phyloP scores from a whole-genome alignment of 2,113 vertebrate genomes.

The Perca fluviatilis region DNA sequence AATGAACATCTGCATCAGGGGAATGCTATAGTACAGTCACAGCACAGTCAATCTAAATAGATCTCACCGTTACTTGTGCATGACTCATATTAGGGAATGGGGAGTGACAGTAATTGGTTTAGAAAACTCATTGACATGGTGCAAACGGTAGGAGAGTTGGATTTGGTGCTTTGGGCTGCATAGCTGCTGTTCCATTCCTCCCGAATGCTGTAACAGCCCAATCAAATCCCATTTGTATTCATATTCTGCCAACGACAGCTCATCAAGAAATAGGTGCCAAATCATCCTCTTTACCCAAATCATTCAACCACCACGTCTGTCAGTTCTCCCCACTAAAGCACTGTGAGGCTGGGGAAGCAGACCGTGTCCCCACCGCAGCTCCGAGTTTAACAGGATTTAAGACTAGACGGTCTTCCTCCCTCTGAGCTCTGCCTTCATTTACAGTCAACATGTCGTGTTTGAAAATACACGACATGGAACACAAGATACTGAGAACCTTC shows the following conservation, averaged over 20 bases:
- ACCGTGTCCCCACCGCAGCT: slow-evolving; percentile 53
- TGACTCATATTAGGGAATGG: slow-evolving; percentile 42
- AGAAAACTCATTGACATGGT: slow-evolving; percentile 59
- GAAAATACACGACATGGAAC: slow-evolving; percentile 46
- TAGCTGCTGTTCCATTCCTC: slow-evolving; percentile 6
- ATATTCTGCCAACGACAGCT: slow-evolving; percentile 62
- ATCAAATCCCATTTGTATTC: slow-evolving; percentile 63
- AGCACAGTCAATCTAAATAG: slow-evolving; percentile 42
- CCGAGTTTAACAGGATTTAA: slow-evolving; percentile 68
- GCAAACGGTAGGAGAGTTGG: slow-evolving; percentile 39
- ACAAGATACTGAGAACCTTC: slow-evolving; percentile 21
- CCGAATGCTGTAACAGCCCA: slow-evolving; percentile 46
- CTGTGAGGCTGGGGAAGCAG: slow-evolving; percentile 49
- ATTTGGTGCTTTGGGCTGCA: slow-evolving; percentile 34
- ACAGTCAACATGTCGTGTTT: slow-evolving; percentile 32
- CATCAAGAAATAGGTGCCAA: slow-evolving; percentile 60
- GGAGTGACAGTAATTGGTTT: slow-evolving; percentile 60
- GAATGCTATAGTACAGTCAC: slow-evolving; percentile 1
- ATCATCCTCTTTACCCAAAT: slow-evolving; percentile 55
- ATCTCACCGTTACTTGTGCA: slow-evolving; percentile 20
- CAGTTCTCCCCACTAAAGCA: slow-evolving; percentile 38
- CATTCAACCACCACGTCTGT: slow-evolving; percentile 47
- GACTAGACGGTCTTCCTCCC: slow-evolving; percentile 31
- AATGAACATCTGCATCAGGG: slow-evolving; percentile 19
- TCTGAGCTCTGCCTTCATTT: slow-evolving; percentile 37